Percentiles rank a stretch among this genome's conserved stretches.
These are phyloP conservation scores for Yoshiicerus persimilis DNA, from an alignment of 1,140 invertebrate species.

Conservation along the genomic window DNA sequence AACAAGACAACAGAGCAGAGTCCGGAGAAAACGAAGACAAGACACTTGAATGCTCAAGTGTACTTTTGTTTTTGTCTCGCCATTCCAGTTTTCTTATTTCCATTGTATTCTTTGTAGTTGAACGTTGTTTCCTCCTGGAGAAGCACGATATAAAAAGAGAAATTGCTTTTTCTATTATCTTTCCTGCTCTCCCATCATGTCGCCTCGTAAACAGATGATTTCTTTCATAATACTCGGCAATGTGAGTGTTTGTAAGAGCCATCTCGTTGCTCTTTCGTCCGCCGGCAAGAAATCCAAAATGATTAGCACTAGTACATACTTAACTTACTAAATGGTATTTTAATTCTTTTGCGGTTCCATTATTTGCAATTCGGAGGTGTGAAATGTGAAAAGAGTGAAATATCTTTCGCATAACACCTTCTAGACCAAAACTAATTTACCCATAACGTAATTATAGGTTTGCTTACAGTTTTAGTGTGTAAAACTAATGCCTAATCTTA, in stretches of 20 bases:
- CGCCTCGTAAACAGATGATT: background rate
- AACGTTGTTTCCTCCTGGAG: background rate
- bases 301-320: background rate
- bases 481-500: background rate
- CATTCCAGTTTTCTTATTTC: background rate
- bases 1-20: background rate
- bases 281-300: no score
- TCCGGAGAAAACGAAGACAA: background rate
- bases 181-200: background rate
- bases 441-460: no score
- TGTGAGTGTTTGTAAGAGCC: background rate
- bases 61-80: background rate
- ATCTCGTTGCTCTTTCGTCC: background rate
- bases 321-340: background rate
- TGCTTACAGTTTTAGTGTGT: no score
- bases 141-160: background rate
- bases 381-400: background rate
- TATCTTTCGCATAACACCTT: no score
- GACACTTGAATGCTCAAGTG: slow-evolving; percentile 1
- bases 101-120: background rate
- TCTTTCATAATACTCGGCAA: background rate
- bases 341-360: background rate
- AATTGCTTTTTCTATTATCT: background rate
- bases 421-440: no score
- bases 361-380: background rate